Percentiles rank a stretch among this genome's conserved stretches.
Evolutionary conservation across 2,797 vertebrate genomes (phyloP).

Genomic region (Melanogrammus aeglefinus): DNA sequence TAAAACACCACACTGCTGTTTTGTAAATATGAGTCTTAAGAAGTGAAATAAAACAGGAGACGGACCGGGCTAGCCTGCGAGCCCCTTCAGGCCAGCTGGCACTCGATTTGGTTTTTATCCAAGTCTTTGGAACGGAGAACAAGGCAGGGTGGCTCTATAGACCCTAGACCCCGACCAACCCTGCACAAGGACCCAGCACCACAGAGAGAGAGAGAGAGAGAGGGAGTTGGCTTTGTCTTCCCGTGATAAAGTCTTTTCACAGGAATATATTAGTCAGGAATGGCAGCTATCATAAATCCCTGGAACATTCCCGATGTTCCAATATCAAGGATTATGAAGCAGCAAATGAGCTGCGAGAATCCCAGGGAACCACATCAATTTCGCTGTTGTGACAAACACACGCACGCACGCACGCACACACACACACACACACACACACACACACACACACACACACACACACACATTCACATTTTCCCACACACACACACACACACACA

Average conservation of each 20-base stretch:
- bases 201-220: background rate
- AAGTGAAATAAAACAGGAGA: too few relatives aligned
- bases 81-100: too few relatives aligned
- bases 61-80: too few relatives aligned
- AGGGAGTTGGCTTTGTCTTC: background rate
- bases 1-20: background rate
- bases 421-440: background rate
- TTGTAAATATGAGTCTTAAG: background rate
- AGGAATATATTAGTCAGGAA: constrained; percentile 27
- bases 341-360: constrained; percentile 31
- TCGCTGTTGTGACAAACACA: background rate
- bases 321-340: constrained; percentile 38
- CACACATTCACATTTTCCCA: background rate
- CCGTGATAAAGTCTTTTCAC: constrained; percentile 29
- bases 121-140: background rate
- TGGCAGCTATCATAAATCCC: constrained; percentile 39
- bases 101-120: background rate
- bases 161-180: background rate
- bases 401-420: background rate
- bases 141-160: background rate
- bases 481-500: background rate
- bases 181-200: background rate
- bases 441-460: background rate
- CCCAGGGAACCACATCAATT: background rate
- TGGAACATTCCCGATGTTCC: constrained; percentile 34